Percentiles rank a stretch among this genome's conserved stretches.
phyloP scores from a whole-genome alignment of 2,888 invertebrate species.

The Erebia ligea region DNA sequence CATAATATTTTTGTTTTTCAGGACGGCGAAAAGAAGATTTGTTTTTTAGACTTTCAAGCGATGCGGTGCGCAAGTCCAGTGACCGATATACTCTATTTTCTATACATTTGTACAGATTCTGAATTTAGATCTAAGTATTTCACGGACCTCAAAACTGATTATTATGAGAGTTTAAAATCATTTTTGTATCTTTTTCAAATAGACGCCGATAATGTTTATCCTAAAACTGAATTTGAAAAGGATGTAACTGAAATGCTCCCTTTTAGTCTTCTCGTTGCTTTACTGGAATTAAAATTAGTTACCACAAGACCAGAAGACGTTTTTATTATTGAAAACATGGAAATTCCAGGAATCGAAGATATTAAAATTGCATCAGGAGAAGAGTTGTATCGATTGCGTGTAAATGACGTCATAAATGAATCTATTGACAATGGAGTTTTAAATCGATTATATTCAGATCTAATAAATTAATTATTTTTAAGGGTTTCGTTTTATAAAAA shows the following conservation, averaged over 20 bases:
- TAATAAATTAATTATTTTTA: constrained; percentile 16
- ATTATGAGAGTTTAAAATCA: constrained; percentile 58
- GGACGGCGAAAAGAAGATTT: constrained; percentile 55
- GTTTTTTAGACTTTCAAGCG: constrained; percentile 72
- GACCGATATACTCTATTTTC: constrained; percentile 65
- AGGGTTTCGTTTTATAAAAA: background rate
- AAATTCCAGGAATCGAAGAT: constrained; percentile 42
- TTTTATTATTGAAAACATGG: constrained; percentile 39
- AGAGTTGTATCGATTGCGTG: constrained; percentile 52
- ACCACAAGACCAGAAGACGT: constrained; percentile 33
- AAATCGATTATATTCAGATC: constrained; percentile 49
- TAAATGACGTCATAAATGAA: constrained; percentile 67
- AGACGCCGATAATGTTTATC: constrained; percentile 55
- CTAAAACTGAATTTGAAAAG: constrained; percentile 53
- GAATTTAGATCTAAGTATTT: constrained; percentile 62
- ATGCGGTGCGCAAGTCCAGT: constrained; percentile 67
- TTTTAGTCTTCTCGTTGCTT: constrained; percentile 63
- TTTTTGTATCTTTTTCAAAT: constrained; percentile 56
- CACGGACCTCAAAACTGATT: constrained; percentile 52
- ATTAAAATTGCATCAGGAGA: constrained; percentile 29
- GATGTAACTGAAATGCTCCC: constrained; percentile 58
- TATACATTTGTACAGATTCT: constrained; percentile 66
- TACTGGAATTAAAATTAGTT: constrained; percentile 63
- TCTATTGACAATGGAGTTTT: constrained; percentile 58
- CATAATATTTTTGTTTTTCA: constrained; percentile 46